Base-by-base conservation (phyloP, 2,113 vertebrate genomes). In the Engystomops pustulosus region DNA sequence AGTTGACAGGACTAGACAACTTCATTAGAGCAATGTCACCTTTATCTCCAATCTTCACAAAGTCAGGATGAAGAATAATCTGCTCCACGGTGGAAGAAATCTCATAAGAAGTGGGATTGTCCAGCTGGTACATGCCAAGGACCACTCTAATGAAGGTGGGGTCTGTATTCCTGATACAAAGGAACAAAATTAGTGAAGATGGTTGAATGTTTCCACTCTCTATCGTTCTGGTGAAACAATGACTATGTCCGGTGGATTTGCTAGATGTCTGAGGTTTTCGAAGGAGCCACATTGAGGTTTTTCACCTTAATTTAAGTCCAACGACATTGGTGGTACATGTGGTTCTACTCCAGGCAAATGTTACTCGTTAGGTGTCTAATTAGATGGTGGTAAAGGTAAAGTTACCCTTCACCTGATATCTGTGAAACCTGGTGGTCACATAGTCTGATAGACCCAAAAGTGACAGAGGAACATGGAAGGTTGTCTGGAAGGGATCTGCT, bases 1-100 rank as follows among this genome's bases (percentile, higher is more conserved):
- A 87, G 85, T 93, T 91, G 67, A 95, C 92, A 0, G 95, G 91
- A 32, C 95, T 93, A 86, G 95, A 94, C 25, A 99, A 90, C 87
- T 93, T 93, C 69, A 99, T 92, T 85, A 99, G 90, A 0, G 96
- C 97, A 86, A 96, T 92, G 65, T 99, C 97, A 0, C 97, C 96
- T 89, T 96, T 95, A 0, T 95, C 92, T 83, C 91, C 94, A 79
- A 60, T 27, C 23, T 27, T 60, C 11, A 60, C 23, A 27, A 27
- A 60, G 0, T 60, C 55, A 14, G 55, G 55, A 3, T 27, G 10
- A 60, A 11, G 23, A 12, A 96, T 90, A 87, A 99, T 93, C n/a
- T 74, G 92, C 2, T 87, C 92, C 65, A 98, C 94, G n/a, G 92
- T 94, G 68, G 92, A 93, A 85, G 92, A 93, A 58, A 96, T 95